Base-by-base conservation (phyloP, 2,888 invertebrate genomes). In the Lasioglossum morio region DNA sequence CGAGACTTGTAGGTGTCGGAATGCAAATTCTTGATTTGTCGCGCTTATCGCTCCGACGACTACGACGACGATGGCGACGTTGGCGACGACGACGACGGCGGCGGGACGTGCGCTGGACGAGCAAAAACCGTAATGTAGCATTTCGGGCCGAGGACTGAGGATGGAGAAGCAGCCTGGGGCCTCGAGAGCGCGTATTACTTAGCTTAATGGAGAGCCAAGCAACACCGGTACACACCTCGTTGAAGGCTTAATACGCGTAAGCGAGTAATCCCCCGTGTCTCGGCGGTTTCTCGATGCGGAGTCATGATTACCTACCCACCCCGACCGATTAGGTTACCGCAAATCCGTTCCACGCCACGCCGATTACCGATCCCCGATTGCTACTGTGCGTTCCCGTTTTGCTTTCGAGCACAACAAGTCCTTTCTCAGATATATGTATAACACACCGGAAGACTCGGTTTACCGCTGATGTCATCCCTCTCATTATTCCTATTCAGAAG, bases 11-110 rank as follows among this genome's bases (percentile, higher is more conserved):
- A 81, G 88, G 88, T 79, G 85, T 86, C 78, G 75, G 77, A 82
- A 90, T 86, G 88, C 88, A 88, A 91, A 91, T 91, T 86, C 82
- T 81, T 84, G 88, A 91, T 90, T 81, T 85, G 88, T 88, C 85
- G 77, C 79, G 90, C 83, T 91, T 88, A 88, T 88, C 90, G 88
- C 77, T 57, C 43, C 63, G 75, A 72, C 78, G 80, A 70, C 60
- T 79, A 69, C 76, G 77, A 81, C 66, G 30, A 30, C 66, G 66
- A 1, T 4, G 66, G 12, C 63, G 63, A 63, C 60, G n/a, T 7
- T 23, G 57, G 7, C 10, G 60, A 27, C 63, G 63, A 63, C 63
- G 63, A 63, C 30, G 66, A 34, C 2, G 34, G 12, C 12, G 69
- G 73, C 63, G 77, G 34, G 37, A 81, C 66, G 48, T 53, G 81